Evolutionary conservation across 1,140 invertebrate species (phyloP), one percentile per base, ranked within the genome.

Genomic region (Gonioctena quinquepunctata): DNA sequence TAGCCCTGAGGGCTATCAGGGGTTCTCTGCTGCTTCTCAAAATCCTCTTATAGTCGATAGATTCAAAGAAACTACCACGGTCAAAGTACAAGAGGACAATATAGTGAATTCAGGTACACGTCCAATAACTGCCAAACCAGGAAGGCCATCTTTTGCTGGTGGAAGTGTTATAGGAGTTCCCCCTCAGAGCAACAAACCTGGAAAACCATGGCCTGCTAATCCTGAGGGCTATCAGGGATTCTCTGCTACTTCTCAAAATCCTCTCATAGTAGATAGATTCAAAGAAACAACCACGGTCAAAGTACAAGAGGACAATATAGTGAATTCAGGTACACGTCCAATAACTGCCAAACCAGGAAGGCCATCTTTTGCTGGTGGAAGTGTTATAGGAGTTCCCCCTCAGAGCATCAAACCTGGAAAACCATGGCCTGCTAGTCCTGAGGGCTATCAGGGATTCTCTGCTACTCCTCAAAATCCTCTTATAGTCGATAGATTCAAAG

Each of bases 141-240:
- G 50, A 16, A 68, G 60, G 21, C 68, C 68, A n/a, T 18, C 25
- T 28, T 70, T 65, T 42, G 61, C 63, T 25, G 68, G 68, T 23
- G 13, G 26, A 26, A 13, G 27, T n/a, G 57, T 23, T 11, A 54
- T 16, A 52, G 57, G 59, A 52, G 49, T 23, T 16, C 28, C 26
- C 1, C 18, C 11, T 13, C 59, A 42, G 11, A 11, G 1, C 0
- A 56, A 63, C 6, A 27, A 27, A 3, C 21, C 67, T 16, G 60
- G 67, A 6, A 69, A 54, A 28, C 67, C 67, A 25, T 69, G 65
- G 70, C 71, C 71, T 1, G 67, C 61, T 54, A 11, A 33, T n/a
- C 22, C 50, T 23, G 56, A 59, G 25, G 56, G 13, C 25, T 59
- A 59, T 25, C 8, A 19, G 3, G n/a, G 25, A n/a, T 25, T 59